Conservation (phyloP, 2,797 vertebrate species). For the Calcarius lapponicus region DNA sequence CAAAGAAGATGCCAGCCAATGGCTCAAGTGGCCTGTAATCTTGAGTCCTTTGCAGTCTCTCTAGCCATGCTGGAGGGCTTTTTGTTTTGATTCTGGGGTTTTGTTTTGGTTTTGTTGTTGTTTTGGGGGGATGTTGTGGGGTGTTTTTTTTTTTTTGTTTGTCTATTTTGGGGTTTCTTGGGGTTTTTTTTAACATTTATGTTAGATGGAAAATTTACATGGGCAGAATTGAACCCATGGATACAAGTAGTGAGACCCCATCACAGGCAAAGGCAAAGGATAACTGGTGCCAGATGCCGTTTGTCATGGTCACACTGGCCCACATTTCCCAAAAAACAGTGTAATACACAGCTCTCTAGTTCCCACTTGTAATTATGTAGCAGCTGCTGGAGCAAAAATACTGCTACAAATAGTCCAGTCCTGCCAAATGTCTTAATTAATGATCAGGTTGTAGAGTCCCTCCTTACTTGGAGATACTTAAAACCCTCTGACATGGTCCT, state of each 20-base stretch:
- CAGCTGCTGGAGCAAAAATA: not conserved
- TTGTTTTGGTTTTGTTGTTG: not conserved
- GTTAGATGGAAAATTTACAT: not conserved
- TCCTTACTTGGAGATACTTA: not conserved
- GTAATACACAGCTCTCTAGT: not conserved
- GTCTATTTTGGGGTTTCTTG: not conserved
- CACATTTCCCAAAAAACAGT: not conserved
- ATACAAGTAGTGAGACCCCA: not conserved
- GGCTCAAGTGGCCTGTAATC: not conserved
- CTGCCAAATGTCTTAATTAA: not conserved
- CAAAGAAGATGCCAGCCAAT: not conserved
- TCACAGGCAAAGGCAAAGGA: not conserved
- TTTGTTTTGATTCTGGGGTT: not conserved
- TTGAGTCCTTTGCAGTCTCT: not conserved
- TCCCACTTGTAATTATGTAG: not conserved
- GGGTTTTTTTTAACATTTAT: not conserved
- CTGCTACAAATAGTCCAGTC: not conserved
- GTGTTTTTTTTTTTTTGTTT: not conserved
- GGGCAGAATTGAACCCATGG: not conserved
- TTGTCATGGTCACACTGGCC: accelerated
- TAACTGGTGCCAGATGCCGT: not conserved
- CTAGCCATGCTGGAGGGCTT: not conserved
- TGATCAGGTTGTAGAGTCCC: no score
- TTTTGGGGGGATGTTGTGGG: not conserved
- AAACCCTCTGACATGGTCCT: not conserved